Base-by-base conservation (phyloP, 2,888 invertebrate species). In the Bedellia somnulentella region DNA sequence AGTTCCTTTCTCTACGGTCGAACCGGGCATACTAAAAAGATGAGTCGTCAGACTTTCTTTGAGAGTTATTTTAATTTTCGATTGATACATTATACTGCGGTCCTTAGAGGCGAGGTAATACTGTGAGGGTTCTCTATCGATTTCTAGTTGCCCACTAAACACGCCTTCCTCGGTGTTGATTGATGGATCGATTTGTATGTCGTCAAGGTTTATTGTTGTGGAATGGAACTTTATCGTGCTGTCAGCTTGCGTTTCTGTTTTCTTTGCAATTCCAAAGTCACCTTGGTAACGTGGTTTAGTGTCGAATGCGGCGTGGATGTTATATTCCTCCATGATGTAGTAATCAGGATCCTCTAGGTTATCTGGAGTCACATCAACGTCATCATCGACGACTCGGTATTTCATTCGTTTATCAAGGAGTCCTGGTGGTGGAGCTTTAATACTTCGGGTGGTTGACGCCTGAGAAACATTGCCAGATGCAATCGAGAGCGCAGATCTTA, bases 11-110 rank as follows among this genome's bases (percentile, higher is more conserved):
- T 82, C 76, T 3, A 67, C 85, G 0, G 85, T 84, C 33, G 73
- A 67, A 42, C 83, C 82, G 0, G 81, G 80, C 37, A 86, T 53
- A 38, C 85, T 85, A 38, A 83, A 83, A 4, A 89, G 49, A 32
- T 81, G 78, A 23, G 66, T 47, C 0, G 86, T 84, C 25, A 81
- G 78, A 0, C 87, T 86, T 63, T 88, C 88, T 34, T 67, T 79
- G 2, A 89, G 58, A n/a, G 68, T 60, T 4, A 89, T 57, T 39
- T 78, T 79, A 16, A 86, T 78, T 44, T 79, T 79, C 2, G 79
- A 60, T 8, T 83, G 82, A 38, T 78, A 71, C 8, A 54, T 50
- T 45, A 54, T 63, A 12, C 51, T 32, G 1, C 62, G 56, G 13
- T 45, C 38, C 28, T 30, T 39, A 53, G 56, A 62, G 2, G 68